Evolutionary conservation across 2,113 vertebrate genomes (phyloP).

Genomic region (Ondatra zibethicus): DNA sequence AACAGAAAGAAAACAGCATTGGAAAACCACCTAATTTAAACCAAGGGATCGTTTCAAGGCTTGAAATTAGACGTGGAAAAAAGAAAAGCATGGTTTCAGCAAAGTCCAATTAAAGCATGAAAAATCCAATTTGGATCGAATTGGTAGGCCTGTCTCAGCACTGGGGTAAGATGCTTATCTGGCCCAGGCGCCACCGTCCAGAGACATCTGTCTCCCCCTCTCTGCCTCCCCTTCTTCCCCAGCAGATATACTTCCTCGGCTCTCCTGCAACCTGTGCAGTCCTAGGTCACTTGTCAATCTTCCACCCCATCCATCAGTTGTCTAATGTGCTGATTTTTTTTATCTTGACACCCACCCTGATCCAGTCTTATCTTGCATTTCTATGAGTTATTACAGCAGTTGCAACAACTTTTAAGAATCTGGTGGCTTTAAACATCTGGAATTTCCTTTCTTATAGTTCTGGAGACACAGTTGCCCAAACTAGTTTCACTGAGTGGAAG

Average conservation of each 20-base stretch:
- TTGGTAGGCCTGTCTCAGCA: background rate
- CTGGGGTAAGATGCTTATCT: background rate
- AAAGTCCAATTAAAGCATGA: slow-evolving; percentile 62
- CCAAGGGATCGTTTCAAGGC: slow-evolving; percentile 23
- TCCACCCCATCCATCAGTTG: background rate
- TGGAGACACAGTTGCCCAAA: background rate
- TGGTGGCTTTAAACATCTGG: background rate
- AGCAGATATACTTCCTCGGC: background rate
- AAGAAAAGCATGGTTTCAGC: slow-evolving; percentile 63
- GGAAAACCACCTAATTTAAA: slow-evolving; percentile 9
- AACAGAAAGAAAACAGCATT: slow-evolving; percentile 19
- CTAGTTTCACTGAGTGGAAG: background rate
- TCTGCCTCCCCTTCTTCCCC: background rate
- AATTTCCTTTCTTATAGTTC: background rate
- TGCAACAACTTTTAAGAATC: background rate
- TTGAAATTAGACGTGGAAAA: background rate
- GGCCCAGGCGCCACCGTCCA: background rate
- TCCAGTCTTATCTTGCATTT: background rate
- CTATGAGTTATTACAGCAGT: background rate
- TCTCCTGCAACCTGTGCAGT: background rate
- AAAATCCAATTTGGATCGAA: slow-evolving; percentile 46
- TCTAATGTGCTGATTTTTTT: background rate
- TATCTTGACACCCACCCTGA: background rate
- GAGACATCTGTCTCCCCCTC: background rate
- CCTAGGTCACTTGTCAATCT: background rate